phyloP scores from a whole-genome alignment of 2,113 vertebrate genomes.

The Labeo rohita region DNA sequence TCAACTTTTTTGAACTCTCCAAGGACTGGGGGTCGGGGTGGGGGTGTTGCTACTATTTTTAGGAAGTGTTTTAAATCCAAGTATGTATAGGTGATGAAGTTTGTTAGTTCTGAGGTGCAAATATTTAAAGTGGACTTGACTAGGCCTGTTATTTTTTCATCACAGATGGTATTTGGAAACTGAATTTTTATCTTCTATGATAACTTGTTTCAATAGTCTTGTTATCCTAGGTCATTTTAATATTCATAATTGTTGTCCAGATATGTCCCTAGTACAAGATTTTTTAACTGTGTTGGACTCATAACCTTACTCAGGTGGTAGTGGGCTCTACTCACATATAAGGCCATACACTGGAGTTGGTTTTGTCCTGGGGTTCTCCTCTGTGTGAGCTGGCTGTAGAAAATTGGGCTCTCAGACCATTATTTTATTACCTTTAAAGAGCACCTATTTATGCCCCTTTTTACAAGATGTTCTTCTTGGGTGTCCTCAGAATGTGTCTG shows the following conservation, averaged over 20 bases:
- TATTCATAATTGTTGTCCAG: background rate
- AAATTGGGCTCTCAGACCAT: too few relatives aligned
- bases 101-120: background rate
- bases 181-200: background rate
- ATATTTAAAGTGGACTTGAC: background rate
- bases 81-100: background rate
- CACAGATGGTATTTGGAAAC: background rate
- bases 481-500: too few relatives aligned
- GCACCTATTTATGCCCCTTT: too few relatives aligned
- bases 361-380: background rate
- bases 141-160: background rate
- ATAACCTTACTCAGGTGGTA: background rate
- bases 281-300: background rate
- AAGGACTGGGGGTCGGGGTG: background rate
- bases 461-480: too few relatives aligned
- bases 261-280: background rate
- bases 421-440: too few relatives aligned
- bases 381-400: background rate
- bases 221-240: background rate
- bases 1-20: background rate
- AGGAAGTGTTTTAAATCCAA: background rate
- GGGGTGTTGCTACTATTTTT: background rate
- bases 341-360: background rate
- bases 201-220: background rate
- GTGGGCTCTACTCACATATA: background rate